phyloP scores from a whole-genome alignment of 2,888 invertebrate genomes.

The Metopia argyrocephala region DNA sequence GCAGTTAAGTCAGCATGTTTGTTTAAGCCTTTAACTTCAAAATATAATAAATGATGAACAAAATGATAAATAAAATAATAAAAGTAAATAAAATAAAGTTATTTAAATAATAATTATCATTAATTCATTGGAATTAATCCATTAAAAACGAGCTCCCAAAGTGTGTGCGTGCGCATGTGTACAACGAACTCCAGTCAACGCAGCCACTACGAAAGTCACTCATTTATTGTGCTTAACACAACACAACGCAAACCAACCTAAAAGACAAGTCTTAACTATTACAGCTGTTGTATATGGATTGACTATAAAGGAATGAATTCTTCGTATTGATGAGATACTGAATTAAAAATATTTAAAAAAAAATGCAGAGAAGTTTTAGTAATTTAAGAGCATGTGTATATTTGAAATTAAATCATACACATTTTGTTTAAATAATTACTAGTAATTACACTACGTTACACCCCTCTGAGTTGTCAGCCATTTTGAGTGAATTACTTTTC shows the following conservation, averaged over 20 bases:
- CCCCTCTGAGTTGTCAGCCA: too few species aligned
- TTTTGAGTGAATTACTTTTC: too few species aligned
- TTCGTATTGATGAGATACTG: not conserved
- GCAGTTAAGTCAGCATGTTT: conserved; percentile 8
- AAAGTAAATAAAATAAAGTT: conserved; percentile 54
- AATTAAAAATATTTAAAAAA: too few species aligned
- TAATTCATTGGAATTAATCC: conserved; percentile 64
- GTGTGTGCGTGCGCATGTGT: conserved; percentile 57
- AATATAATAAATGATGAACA: not conserved
- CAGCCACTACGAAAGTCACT: conserved; percentile 37
- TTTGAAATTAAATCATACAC: too few species aligned
- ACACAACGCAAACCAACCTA: conserved; percentile 18
- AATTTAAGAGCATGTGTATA: too few species aligned
- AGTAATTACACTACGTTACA: too few species aligned
- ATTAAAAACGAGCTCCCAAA: too few species aligned
- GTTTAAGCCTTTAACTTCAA: conserved; percentile 51
- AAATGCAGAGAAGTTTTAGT: too few species aligned
- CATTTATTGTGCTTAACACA: conserved; percentile 37
- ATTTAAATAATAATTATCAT: conserved; percentile 59
- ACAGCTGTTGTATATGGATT: conserved; percentile 31
- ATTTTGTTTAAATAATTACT: too few species aligned
- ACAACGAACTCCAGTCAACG: conserved; percentile 47
- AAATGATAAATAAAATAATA: not conserved
- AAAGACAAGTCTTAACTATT: conserved; percentile 16
- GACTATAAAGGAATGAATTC: conserved; percentile 5